Evolutionary conservation across 2,888 invertebrate species (phyloP), one percentile per base, ranked within the genome.

Genomic region (Alloscopus bannaensis): DNA sequence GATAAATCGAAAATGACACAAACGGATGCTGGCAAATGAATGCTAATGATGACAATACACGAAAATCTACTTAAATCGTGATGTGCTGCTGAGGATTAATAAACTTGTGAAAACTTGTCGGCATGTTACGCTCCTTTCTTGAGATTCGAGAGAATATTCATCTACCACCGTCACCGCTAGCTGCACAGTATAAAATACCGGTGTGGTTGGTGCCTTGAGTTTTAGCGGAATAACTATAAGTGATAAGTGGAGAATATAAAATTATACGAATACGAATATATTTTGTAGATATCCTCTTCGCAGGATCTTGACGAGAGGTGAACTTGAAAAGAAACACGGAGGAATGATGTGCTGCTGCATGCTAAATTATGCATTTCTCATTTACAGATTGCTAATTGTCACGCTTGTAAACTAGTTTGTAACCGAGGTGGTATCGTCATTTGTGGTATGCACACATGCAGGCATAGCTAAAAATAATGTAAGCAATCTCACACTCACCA

Each of bases 31-130:
- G 62, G 64, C 77, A 70, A 78, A 78, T 78, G 77, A 78, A 78
- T 78, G 77, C 70, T 78, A 78, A 78, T 78, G 70, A 78, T 70
- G 77, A 78, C 64, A 70, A 78, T 78, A 78, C 77, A 78, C 77
- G 77, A 78, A 78, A 78, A 78, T 78, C 77, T 78, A 78, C 77
- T 78, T 78, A 70, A 78, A 70, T 65, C 77, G 66, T 70, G 77
- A 70, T 78, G 77, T 52, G 65, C 22, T n/a, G n/a, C 20, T 24
- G 36, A 68, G 59, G 77, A 78, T 70, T 78, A 78, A 78, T 78
- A 78, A 70, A 70, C 77, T 70, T 78, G 65, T 70, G 77, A 78
- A 78, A 78, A 78, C 76, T 69, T 70, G 77, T 78, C 77, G 77
- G 77, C 65, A 78, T 8, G 64, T 70, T 78, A 59, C 57, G 42